Conservation (phyloP, 1,140 invertebrate species). For the Camponotus floridanus region DNA sequence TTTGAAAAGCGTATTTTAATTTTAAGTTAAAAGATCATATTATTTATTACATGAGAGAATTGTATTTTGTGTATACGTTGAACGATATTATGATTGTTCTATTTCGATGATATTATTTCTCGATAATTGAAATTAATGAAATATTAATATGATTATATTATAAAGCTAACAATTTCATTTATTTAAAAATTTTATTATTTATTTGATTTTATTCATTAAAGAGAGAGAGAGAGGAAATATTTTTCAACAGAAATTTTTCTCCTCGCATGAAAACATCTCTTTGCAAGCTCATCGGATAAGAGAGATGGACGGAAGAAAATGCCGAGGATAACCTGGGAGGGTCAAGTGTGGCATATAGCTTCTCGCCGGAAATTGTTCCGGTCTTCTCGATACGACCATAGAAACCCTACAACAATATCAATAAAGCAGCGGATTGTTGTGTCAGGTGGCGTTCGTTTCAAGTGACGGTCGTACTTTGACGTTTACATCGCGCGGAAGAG, state of each 20-base stretch:
- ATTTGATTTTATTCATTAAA: background rate
- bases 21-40: background rate
- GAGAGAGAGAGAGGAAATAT: background rate
- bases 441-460: constrained; percentile 51
- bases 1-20: background rate
- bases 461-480: constrained; percentile 38
- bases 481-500: constrained; percentile 41
- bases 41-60: background rate
- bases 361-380: constrained; percentile 55
- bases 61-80: background rate
- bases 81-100: background rate
- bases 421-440: constrained; percentile 51
- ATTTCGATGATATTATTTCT: background rate
- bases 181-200: background rate
- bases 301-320: background rate
- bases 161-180: background rate
- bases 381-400: constrained; percentile 35
- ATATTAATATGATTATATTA: background rate
- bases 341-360: constrained; percentile 52
- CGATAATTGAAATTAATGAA: background rate
- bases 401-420: constrained; percentile 53
- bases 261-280: background rate
- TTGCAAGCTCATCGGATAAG: constrained; percentile 28
- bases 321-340: constrained; percentile 3
- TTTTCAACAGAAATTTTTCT: background rate